phyloP scores from a whole-genome alignment of 2,113 vertebrate species.

The Panurus biarmicus region DNA sequence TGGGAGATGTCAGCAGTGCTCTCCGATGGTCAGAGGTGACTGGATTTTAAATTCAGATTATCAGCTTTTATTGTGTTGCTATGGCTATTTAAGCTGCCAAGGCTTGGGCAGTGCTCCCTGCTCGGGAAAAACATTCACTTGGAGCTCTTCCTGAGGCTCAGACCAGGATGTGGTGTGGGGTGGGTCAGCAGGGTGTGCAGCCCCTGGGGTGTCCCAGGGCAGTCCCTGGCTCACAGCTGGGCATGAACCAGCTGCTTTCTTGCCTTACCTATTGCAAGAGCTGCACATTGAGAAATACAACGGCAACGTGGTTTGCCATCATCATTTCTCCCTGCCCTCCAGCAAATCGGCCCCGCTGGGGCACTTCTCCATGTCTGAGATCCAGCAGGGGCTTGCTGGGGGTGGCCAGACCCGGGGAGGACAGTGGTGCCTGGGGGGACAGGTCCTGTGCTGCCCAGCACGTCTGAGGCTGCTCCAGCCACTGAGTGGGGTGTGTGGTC shows the following conservation, averaged over 20 bases:
- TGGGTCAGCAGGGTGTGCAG: neutral
- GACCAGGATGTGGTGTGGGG: accelerated
- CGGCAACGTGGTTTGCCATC: accelerated
- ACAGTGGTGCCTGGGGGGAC: neutral
- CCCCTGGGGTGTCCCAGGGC: accelerated
- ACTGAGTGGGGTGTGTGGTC: accelerated
- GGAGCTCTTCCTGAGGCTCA: neutral
- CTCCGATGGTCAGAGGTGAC: accelerated
- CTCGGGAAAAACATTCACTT: accelerated
- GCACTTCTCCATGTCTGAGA: accelerated
- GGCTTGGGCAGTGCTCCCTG: neutral
- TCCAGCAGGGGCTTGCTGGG: neutral
- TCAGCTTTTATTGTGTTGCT: neutral
- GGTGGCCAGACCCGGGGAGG: neutral
- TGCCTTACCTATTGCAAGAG: neutral
- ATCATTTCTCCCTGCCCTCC: neutral
- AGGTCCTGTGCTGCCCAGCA: neutral
- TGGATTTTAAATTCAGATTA: neutral
- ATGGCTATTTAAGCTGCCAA: neutral
- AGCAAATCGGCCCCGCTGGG: neutral
- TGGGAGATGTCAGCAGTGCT: neutral
- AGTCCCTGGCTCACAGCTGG: neutral
- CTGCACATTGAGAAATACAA: neutral
- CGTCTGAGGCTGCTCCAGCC: neutral
- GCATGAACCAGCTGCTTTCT: neutral